A percentile compares a stretch with the other conserved stretches of the same genome.
Conservation (phyloP, 2,797 vertebrate species). For the Taeniopygia guttata region DNA sequence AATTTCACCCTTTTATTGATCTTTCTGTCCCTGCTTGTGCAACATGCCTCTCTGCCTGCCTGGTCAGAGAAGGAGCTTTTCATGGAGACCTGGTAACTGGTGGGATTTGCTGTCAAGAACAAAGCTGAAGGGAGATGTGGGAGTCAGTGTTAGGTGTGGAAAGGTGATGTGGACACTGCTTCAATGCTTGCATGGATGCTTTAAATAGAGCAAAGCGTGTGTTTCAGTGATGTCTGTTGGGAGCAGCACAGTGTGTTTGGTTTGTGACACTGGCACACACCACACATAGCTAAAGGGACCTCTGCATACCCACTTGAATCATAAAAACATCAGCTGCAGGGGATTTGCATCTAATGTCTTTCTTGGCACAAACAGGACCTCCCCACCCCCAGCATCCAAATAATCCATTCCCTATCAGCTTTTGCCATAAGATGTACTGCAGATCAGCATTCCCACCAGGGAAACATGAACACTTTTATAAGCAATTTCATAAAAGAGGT, state of each 20-base stretch:
- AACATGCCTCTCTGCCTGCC: not conserved
- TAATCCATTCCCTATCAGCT: not conserved
- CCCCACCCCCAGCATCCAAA: not conserved
- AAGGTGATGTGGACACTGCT: not conserved
- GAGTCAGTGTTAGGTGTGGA: not conserved
- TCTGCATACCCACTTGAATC: not conserved
- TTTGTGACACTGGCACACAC: not conserved
- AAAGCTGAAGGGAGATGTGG: not conserved
- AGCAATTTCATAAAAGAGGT: not conserved
- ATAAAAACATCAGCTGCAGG: not conserved
- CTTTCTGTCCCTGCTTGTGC: not conserved
- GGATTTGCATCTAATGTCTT: conserved; percentile 13
- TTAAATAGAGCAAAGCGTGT: not conserved
- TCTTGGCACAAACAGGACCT: not conserved
- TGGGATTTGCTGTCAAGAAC: not conserved
- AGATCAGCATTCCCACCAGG: not conserved
- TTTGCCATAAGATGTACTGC: not conserved
- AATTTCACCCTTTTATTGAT: not conserved
- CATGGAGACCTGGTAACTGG: not conserved
- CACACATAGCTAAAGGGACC: not conserved
- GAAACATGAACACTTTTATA: not conserved
- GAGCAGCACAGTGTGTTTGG: not conserved
- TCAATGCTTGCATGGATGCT: not conserved
- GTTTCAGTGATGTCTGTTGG: not conserved
- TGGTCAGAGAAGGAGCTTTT: not conserved